Conservation (phyloP, 2,113 vertebrate species). For the Rhinopomastus cyanomelas region DNA sequence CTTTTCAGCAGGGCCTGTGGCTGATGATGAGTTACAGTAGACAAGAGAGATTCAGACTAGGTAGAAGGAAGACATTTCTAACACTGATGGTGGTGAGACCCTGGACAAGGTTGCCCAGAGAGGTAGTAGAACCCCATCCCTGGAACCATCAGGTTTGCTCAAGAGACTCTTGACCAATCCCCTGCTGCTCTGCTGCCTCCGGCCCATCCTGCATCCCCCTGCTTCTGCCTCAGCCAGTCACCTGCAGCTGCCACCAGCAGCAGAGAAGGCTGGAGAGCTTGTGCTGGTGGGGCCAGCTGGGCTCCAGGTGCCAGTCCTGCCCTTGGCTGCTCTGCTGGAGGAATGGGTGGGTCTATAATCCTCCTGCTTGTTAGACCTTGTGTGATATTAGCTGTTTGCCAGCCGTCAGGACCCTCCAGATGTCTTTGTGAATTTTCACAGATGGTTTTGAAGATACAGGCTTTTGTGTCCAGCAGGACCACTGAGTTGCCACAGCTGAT, state of each 20-base stretch:
- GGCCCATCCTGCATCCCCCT: not conserved
- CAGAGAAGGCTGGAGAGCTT: fast-evolving
- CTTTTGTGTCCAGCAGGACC: not conserved
- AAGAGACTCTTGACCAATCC: not conserved
- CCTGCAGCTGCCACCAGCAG: not conserved
- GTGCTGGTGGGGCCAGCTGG: not conserved
- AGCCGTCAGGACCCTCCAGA: not conserved
- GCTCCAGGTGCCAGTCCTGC: fast-evolving
- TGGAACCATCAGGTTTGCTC: too few relatives aligned
- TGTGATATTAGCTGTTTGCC: not conserved
- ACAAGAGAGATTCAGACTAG: not conserved
- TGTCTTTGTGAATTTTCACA: not conserved
- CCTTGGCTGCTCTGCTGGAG: not conserved
- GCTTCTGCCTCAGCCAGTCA: not conserved
- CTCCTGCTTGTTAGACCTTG: not conserved
- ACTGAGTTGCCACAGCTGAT: not conserved
- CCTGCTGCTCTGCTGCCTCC: not conserved
- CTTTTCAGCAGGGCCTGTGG: not conserved
- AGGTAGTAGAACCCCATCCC: too few relatives aligned
- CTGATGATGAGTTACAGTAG: not conserved
- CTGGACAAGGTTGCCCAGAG: too few relatives aligned
- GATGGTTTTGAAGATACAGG: not conserved
- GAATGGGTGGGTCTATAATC: fast-evolving
- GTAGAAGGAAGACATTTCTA: not conserved
- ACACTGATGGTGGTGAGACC: not conserved